Evolutionary conservation across 2,113 vertebrate species (phyloP).

Genomic region (Neofelis nebulosa): DNA sequence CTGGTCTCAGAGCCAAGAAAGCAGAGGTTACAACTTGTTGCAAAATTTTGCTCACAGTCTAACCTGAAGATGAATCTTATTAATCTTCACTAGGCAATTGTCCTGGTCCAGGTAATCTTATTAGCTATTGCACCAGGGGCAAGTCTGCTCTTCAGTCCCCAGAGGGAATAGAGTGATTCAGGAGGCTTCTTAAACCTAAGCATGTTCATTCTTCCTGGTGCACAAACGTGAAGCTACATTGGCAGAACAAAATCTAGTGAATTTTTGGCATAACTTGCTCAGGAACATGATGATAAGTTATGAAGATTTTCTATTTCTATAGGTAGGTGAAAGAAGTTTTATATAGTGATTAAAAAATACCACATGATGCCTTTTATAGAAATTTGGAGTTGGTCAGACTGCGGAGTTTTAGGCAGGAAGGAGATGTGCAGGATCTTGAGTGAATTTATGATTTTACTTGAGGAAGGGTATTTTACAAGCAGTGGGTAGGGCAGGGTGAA

Average conservation of each 20-base stretch:
- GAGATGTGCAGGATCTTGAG: background rate
- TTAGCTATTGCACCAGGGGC: background rate
- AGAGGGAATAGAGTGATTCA: background rate
- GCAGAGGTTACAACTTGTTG: background rate
- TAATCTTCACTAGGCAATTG: background rate
- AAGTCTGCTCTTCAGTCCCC: background rate
- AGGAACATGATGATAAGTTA: conserved; percentile 18
- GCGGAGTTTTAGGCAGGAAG: background rate
- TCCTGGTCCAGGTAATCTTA: background rate
- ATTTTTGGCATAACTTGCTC: background rate
- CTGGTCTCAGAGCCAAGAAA: background rate
- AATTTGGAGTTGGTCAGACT: background rate
- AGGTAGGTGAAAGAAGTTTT: background rate
- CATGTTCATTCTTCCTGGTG: background rate
- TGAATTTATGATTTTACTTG: background rate
- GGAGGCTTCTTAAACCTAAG: background rate
- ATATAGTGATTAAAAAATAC: background rate
- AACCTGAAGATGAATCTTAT: background rate
- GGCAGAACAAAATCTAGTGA: background rate
- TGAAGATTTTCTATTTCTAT: conserved; percentile 10
- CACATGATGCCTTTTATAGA: background rate
- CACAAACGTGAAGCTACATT: background rate
- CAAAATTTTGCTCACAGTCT: background rate
- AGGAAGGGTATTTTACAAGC: background rate
- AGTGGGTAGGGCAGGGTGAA: background rate